A percentile compares a stretch with the other conserved stretches of the same genome.
Evolutionary conservation across 2,888 invertebrate species (phyloP).

Genomic region (Chrysolina oricalcia): DNA sequence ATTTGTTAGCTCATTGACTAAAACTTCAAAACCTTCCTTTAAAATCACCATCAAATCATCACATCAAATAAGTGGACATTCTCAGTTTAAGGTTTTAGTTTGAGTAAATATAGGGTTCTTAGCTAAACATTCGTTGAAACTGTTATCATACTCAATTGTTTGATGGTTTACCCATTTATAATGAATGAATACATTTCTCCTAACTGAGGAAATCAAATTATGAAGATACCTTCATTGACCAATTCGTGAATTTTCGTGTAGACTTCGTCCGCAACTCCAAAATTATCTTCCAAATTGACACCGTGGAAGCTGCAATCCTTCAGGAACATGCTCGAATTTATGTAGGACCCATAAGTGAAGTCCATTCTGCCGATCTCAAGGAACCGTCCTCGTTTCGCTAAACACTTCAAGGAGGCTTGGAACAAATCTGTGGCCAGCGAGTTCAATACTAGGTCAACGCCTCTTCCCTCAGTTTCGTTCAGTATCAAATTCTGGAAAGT

Average conservation of each 20-base stretch:
- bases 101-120: too few relatives aligned
- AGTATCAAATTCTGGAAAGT: constrained; percentile 91
- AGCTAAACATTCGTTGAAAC: too few relatives aligned
- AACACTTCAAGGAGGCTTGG: constrained; percentile 79
- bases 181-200: too few relatives aligned
- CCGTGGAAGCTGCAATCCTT: constrained; percentile 83
- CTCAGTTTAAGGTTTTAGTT: too few relatives aligned
- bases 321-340: constrained; percentile 78
- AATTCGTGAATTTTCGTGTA: constrained; percentile 73
- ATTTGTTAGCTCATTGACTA: too few relatives aligned
- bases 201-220: too few relatives aligned
- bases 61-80: too few relatives aligned
- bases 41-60: too few relatives aligned
- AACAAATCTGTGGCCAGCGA: constrained; percentile 94
- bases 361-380: constrained; percentile 92
- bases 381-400: constrained; percentile 79
- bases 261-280: constrained; percentile 72
- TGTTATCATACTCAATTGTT: too few relatives aligned
- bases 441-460: constrained; percentile 93
- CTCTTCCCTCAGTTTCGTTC: constrained; percentile 85
- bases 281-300: constrained; percentile 81
- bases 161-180: too few relatives aligned
- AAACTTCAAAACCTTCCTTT: too few relatives aligned
- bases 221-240: constrained; percentile 71
- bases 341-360: constrained; percentile 78